Percentiles rank a stretch among this genome's conserved stretches.
Conservation (phyloP, 2,113 vertebrate genomes). For the Vulpes lagopus region DNA sequence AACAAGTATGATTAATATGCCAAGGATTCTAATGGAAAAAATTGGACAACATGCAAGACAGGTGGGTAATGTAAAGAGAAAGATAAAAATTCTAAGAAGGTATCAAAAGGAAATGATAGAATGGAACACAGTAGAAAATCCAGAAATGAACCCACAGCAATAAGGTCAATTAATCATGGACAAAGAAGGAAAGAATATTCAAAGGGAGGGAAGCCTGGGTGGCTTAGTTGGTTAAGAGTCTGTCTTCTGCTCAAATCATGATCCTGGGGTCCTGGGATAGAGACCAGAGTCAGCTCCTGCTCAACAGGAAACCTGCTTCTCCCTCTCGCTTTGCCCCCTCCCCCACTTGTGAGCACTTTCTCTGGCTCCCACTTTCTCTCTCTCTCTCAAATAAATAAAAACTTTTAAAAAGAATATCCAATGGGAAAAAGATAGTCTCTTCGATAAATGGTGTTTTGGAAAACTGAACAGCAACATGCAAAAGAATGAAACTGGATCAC, state of each 20-base stretch:
- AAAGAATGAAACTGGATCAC: not conserved
- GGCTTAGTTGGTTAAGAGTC: not conserved
- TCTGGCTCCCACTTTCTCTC: not conserved
- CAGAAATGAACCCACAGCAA: not conserved
- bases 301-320: not conserved
- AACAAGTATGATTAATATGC: not conserved
- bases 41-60: not conserved
- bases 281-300: not conserved
- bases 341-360: not conserved
- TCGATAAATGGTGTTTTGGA: not conserved
- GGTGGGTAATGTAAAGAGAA: not conserved
- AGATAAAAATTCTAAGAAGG: not conserved
- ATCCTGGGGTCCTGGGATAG: not conserved
- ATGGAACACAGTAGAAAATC: not conserved
- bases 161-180: not conserved
- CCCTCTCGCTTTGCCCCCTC: not conserved
- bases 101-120: not conserved
- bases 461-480: not conserved
- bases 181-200: not conserved
- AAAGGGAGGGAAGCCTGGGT: not conserved
- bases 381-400: not conserved
- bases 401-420: not conserved
- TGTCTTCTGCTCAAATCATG: not conserved
- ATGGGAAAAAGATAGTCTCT: not conserved
- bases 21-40: not conserved